These are phyloP conservation scores for Oligia strigilis DNA, from an alignment of 2,888 invertebrate species.

Conservation along the genomic window DNA sequence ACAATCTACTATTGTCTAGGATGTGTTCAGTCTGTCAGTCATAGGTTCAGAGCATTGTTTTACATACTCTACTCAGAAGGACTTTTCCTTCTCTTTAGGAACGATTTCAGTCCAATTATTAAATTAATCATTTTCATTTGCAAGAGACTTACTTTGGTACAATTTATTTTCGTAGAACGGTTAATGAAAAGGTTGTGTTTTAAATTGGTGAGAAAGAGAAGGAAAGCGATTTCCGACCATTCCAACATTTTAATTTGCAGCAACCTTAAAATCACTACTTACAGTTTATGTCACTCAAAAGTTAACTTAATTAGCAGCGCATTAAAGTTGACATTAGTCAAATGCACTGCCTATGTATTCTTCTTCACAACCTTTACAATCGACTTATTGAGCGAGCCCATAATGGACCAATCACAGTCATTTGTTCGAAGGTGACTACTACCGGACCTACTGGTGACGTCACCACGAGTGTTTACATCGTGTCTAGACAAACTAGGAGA, in stretches of 20 bases:
- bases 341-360: too few species aligned
- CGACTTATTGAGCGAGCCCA: not conserved
- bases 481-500: slow-evolving; percentile 31
- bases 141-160: not conserved
- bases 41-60: not conserved
- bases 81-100: not conserved
- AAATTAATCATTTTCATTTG: not conserved
- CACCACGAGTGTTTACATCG: slow-evolving; percentile 26
- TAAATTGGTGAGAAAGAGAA: not conserved
- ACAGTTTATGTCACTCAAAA: not conserved
- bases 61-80: not conserved
- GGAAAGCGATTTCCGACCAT: not conserved
- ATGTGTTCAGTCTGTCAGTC: not conserved
- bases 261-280: not conserved
- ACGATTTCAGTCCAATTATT: not conserved
- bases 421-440: not conserved
- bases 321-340: not conserved
- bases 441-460: slow-evolving; percentile 7
- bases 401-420: not conserved
- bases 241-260: not conserved
- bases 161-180: not conserved
- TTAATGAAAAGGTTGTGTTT: too few species aligned
- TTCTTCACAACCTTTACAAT: not conserved
- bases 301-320: not conserved
- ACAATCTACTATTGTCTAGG: too few species aligned